Conservation (phyloP, 2,113 vertebrate genomes). For the Tachuris rubrigastra region DNA sequence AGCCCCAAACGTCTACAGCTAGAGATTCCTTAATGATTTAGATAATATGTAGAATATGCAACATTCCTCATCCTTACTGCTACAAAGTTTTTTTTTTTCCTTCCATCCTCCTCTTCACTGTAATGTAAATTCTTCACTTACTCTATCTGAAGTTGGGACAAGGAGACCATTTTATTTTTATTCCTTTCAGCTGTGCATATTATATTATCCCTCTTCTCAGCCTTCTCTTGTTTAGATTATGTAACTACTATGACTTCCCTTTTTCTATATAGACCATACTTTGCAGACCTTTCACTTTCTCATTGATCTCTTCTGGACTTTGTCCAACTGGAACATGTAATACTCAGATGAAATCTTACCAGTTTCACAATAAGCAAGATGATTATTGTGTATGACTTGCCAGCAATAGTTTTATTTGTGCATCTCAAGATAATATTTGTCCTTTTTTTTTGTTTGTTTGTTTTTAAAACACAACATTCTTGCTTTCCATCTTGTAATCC, state of each 20-base stretch:
- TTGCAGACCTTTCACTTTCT: not conserved
- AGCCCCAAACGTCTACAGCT: not conserved
- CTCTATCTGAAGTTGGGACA: not conserved
- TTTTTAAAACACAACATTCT: not conserved
- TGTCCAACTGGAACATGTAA: not conserved
- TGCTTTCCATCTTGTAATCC: not conserved
- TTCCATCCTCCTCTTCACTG: accelerated
- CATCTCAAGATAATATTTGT: not conserved
- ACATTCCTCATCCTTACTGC: not conserved
- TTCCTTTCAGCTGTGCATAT: not conserved
- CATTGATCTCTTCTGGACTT: not conserved
- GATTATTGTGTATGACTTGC: not conserved
- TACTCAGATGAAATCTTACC: not conserved
- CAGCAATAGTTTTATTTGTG: not conserved
- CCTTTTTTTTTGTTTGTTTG: not conserved
- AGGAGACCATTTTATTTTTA: not conserved
- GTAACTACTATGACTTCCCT: not conserved
- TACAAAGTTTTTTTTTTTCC: not conserved
- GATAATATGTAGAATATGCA: not conserved
- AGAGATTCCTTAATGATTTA: not conserved
- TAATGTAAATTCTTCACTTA: not conserved
- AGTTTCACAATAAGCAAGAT: not conserved
- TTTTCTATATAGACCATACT: not conserved
- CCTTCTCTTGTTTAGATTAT: not conserved
- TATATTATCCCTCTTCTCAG: not conserved